A percentile compares a stretch with the other conserved stretches of the same genome.
Conservation (phyloP, 2,797 vertebrate species). For the Siniperca scherzeri region DNA sequence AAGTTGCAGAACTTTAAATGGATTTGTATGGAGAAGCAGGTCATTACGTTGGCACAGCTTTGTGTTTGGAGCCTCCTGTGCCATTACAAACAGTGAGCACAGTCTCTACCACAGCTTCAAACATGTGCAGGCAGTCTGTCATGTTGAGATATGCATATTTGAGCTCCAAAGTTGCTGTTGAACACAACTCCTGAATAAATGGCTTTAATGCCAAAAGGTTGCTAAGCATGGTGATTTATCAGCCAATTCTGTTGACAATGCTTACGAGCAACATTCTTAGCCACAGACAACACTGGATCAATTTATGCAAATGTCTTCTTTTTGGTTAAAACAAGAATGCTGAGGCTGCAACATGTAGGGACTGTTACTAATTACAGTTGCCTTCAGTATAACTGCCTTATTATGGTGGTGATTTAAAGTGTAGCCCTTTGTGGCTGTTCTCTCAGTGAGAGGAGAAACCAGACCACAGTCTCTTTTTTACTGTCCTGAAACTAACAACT, state of each 20-base stretch:
- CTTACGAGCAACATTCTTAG: slow-evolving; percentile 5
- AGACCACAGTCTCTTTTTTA: slow-evolving; percentile 6
- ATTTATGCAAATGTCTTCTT: slow-evolving; percentile 41
- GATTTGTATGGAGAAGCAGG: slow-evolving; percentile 57
- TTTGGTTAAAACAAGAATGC: slow-evolving; percentile 49
- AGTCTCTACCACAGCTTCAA: slow-evolving; percentile 20
- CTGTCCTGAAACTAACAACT: background rate
- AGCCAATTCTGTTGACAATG: slow-evolving; percentile 25
- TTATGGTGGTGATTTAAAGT: slow-evolving; percentile 37
- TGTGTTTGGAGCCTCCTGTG: slow-evolving; percentile 24
- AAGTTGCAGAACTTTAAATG: slow-evolving; percentile 45
- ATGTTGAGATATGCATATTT: background rate
- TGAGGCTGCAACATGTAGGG: slow-evolving; percentile 43
- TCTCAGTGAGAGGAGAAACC: slow-evolving; percentile 22
- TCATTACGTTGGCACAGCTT: slow-evolving; percentile 52
- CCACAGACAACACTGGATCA: slow-evolving; percentile 29
- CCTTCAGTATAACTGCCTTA: slow-evolving; percentile 21
- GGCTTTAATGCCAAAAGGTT: slow-evolving; percentile 30
- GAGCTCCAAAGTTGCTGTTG: slow-evolving; percentile 11
- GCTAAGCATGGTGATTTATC: slow-evolving; percentile 16
- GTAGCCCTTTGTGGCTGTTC: slow-evolving; percentile 22
- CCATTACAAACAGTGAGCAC: slow-evolving; percentile 49
- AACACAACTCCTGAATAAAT: slow-evolving; percentile 13
- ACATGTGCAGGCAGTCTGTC: slow-evolving; percentile 29
- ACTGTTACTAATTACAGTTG: slow-evolving; percentile 46